phyloP scores from a whole-genome alignment of 2,888 invertebrate species.

The Dynastes tityus region DNA sequence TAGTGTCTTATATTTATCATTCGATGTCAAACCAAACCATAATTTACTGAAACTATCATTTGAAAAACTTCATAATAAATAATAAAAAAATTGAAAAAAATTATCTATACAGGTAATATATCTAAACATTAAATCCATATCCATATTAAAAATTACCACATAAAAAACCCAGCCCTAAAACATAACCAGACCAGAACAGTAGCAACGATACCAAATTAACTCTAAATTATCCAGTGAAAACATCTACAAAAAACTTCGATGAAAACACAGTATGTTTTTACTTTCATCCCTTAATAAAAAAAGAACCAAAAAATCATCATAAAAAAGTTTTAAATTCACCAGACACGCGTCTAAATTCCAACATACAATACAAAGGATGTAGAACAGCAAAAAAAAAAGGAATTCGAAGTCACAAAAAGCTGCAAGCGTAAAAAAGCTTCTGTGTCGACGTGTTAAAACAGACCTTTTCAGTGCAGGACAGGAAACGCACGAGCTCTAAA shows the following conservation, averaged over 20 bases:
- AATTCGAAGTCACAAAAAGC: not conserved
- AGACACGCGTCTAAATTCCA: no score
- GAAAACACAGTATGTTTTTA: not conserved
- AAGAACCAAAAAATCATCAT: not conserved
- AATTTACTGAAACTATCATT: no score
- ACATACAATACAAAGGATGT: no score
- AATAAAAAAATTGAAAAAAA: no score
- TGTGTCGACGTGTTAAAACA: conserved; percentile 64
- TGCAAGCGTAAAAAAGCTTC: conserved; percentile 60
- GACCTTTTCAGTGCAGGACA: not conserved
- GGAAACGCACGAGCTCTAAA: not conserved
- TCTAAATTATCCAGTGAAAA: not conserved
- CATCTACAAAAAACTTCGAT: not conserved
- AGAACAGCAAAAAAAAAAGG: not conserved
- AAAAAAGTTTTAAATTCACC: not conserved
- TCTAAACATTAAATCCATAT: conserved; percentile 59
- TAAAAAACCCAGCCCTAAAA: conserved; percentile 61
- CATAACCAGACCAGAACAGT: not conserved
- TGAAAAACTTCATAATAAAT: no score
- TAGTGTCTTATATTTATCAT: no score
- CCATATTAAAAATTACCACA: conserved; percentile 69
- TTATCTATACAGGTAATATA: conserved; percentile 48
- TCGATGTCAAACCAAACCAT: no score
- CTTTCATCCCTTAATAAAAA: not conserved
- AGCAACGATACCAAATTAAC: not conserved